Conservation (phyloP, 2,888 invertebrate genomes). For the Odontothrips loti region DNA sequence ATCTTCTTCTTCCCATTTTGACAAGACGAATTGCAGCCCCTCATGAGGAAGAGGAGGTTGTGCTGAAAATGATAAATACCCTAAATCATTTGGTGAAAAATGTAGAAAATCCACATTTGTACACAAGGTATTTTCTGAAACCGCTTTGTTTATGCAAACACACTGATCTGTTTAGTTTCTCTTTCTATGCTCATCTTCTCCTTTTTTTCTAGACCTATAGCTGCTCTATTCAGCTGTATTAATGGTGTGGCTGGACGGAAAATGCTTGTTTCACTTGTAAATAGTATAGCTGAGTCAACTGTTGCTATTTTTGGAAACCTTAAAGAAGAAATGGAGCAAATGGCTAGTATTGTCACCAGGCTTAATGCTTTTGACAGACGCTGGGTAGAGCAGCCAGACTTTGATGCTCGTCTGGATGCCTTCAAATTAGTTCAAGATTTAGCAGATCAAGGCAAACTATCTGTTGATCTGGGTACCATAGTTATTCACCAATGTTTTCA, state of each 20-base stretch:
- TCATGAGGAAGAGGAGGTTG: slow-evolving; percentile 56
- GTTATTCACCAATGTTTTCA: slow-evolving; percentile 79
- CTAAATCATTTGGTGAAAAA: slow-evolving; percentile 66
- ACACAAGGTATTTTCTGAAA: not conserved
- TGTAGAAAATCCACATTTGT: slow-evolving; percentile 55
- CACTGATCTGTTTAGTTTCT: not conserved
- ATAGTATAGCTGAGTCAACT: not conserved
- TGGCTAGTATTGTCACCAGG: slow-evolving; percentile 56
- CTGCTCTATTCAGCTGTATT: slow-evolving; percentile 32
- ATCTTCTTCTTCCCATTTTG: slow-evolving; percentile 62
- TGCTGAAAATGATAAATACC: slow-evolving; percentile 64
- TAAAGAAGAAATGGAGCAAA: slow-evolving; percentile 49
- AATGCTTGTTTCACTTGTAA: slow-evolving; percentile 32
- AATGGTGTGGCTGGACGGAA: slow-evolving; percentile 31
- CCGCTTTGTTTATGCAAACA: not conserved
- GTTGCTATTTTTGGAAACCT: not conserved
- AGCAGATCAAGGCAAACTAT: slow-evolving; percentile 49
- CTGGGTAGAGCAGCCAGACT: slow-evolving; percentile 94
- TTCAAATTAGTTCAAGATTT: slow-evolving; percentile 63
- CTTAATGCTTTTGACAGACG: slow-evolving; percentile 83
- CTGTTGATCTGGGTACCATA: slow-evolving; percentile 63
- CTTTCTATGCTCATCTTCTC: not conserved
- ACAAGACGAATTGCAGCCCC: not conserved
- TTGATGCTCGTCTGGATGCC: slow-evolving; percentile 71
- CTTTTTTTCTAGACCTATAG: slow-evolving; percentile 28